These are phyloP conservation scores for Phataginus tetradactyla DNA, from an alignment of 2,797 vertebrate species.

Conservation along the genomic window DNA sequence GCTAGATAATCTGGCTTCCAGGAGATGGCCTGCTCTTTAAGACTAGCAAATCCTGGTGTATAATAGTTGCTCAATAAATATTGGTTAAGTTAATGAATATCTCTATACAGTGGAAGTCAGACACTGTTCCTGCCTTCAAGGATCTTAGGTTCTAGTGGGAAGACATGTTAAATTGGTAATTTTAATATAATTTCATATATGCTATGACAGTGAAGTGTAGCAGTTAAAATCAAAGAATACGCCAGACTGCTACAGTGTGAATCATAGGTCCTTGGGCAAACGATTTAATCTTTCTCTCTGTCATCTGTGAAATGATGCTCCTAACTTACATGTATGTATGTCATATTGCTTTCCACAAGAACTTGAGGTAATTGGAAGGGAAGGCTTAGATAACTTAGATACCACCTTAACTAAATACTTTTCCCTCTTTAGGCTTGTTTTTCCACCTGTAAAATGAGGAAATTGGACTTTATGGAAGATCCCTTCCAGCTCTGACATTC, in stretches of 20 bases:
- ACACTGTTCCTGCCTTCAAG: background rate
- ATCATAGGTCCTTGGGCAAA: background rate
- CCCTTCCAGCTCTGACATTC: background rate
- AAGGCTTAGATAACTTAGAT: slow-evolving; percentile 36
- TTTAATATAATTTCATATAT: slow-evolving; percentile 25
- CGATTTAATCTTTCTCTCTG: slow-evolving; percentile 18
- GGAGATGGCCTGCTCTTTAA: background rate
- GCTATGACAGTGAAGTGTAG: background rate
- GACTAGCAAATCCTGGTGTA: slow-evolving; percentile 7
- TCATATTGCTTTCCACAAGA: background rate
- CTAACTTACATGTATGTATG: background rate
- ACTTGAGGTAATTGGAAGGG: slow-evolving; percentile 36
- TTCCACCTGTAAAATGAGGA: slow-evolving; percentile 42
- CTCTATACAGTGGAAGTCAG: background rate
- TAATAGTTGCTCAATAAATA: slow-evolving; percentile 22
- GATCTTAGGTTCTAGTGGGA: background rate
- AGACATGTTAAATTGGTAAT: slow-evolving; percentile 33
- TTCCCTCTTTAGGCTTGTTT: slow-evolving; percentile 33
- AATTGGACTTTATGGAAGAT: background rate
- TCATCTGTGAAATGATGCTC: slow-evolving; percentile 14
- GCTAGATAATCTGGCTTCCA: slow-evolving; percentile 32
- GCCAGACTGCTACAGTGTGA: background rate
- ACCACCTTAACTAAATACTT: background rate
- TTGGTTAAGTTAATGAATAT: slow-evolving; percentile 37
- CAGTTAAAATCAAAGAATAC: slow-evolving; percentile 38